These are phyloP conservation scores for Rotaria sp. DNA, from an alignment of 2,888 invertebrate species.

Conservation along the genomic window DNA sequence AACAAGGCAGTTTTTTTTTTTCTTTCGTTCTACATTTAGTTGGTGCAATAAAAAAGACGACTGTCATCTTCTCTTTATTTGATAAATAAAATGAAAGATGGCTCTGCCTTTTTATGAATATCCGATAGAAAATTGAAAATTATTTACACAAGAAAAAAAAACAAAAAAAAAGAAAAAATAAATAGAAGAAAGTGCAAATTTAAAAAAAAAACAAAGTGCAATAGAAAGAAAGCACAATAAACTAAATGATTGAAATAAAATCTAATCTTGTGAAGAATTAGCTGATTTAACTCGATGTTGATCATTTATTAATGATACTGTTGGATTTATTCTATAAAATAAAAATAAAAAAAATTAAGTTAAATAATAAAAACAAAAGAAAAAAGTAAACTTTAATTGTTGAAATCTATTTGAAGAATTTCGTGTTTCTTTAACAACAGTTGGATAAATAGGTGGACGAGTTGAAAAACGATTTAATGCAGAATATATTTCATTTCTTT, in stretches of 20 bases:
- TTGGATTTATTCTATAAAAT: background rate
- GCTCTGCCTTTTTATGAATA: constrained; percentile 24
- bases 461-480: background rate
- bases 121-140: constrained; percentile 8
- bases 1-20: background rate
- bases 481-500: constrained; percentile 1
- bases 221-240: background rate
- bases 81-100: constrained; percentile 19
- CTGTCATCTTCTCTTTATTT: background rate
- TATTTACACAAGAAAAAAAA: background rate
- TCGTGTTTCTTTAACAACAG: constrained; percentile 8
- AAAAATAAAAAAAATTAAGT: no score
- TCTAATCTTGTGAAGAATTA: background rate
- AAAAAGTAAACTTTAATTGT: no score
- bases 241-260: background rate
- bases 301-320: background rate
- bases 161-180: background rate
- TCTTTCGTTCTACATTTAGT: background rate
- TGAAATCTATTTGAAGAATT: background rate
- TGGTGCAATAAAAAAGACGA: no score
- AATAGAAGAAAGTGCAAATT: background rate
- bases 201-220: background rate
- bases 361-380: background rate
- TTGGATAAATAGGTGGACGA: constrained; percentile 20
- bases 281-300: background rate